Evolutionary conservation across 1,140 invertebrate genomes (phyloP), one percentile per base, ranked within the genome.

Genomic region (Choristoneura fumiferana): DNA sequence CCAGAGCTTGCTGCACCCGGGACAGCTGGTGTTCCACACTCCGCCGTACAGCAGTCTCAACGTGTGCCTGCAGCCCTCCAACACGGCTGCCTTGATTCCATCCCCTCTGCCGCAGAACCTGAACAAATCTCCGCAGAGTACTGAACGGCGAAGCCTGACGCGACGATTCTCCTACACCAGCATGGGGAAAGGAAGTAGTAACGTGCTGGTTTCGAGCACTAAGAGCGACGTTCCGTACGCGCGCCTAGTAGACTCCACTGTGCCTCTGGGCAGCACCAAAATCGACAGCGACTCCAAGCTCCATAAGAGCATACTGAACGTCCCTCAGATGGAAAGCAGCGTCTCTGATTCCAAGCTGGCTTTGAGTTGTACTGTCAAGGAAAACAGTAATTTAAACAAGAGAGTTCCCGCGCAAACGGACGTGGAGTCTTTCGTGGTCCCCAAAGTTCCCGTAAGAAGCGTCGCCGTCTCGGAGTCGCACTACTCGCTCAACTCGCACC

Each of bases 1-100:
- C 1, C 97, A 99, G 79, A 98, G 97, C 78, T 94, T 99, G 67
- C 89, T 99, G 8, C 95, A 98, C 75, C 93, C 95, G 49, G 93
- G 94, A 36, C 94, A 96, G 76, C 88, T 98, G n/a, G 94, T 99
- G 18, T 98, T 98, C 81, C 95, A 97, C 62, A 96, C 96, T 0
- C 95, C 95, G 0, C 96, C 96, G 0, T 97, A 97, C 69, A 95
- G 94, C 66, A 91, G 94, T 14, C 92, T 94, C 63, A 93, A 95
- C 68, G 93, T 96, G n/a, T 93, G 93, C 29, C 84, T 96, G 1
- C 94, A 96, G 82, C 95, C 95, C 38, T 89, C 90, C 35, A 88
- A 88, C 43, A 78, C 84, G 34, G 76, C 81, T 0, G 81, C 82
- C 9, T 67, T 89, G 9, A 86, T 86, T 53, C 86, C 87, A 0